Conservation (phyloP, 2,113 vertebrate species). For the Litocranius walleri region DNA sequence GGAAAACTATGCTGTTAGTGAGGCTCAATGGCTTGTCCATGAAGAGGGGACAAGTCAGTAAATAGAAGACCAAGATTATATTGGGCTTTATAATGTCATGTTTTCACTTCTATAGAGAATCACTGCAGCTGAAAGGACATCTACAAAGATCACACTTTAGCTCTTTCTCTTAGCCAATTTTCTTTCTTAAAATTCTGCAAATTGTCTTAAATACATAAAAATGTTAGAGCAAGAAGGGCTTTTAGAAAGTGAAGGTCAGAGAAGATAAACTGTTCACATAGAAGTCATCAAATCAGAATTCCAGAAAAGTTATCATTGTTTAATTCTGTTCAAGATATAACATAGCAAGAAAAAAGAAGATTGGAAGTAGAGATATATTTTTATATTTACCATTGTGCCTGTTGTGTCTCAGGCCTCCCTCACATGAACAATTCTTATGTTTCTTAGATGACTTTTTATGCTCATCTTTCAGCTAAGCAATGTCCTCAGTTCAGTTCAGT, state of each 20-base stretch:
- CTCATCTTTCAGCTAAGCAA: neutral
- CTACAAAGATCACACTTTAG: neutral
- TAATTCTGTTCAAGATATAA: neutral
- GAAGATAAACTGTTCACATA: neutral
- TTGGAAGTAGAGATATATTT: neutral
- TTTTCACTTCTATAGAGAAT: neutral
- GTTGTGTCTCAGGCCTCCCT: neutral
- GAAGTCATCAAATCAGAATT: neutral
- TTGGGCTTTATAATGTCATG: neutral
- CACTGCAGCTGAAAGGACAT: neutral
- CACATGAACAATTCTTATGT: neutral
- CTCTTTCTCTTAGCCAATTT: neutral
- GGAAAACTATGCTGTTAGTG: conserved; percentile 13
- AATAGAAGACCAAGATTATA: neutral
- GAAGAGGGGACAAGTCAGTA: conserved; percentile 10
- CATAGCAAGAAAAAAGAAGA: neutral
- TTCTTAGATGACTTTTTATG: neutral
- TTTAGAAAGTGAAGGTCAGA: neutral
- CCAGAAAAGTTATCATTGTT: neutral
- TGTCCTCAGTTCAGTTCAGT: neutral
- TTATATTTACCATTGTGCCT: neutral
- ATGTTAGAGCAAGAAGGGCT: neutral
- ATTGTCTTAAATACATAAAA: neutral
- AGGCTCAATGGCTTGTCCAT: neutral
- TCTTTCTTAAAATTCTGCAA: neutral